phyloP scores from a whole-genome alignment of 2,797 vertebrate species.

The Borostomias antarcticus region DNA sequence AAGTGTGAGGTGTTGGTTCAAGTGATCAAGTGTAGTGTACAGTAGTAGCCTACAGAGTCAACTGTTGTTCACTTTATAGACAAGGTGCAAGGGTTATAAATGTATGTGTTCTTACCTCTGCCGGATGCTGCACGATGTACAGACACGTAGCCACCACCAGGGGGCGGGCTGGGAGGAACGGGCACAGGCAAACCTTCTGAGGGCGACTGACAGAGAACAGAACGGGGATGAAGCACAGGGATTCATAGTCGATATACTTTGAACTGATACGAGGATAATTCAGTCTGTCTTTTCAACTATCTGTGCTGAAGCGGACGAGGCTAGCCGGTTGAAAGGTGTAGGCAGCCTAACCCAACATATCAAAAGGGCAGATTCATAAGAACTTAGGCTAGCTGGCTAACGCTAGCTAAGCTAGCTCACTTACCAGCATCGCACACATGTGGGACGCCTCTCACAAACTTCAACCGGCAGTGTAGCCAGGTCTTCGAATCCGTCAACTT shows the following conservation, averaged over 20 bases:
- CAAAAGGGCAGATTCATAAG: no score
- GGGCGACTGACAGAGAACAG: constrained; percentile 82
- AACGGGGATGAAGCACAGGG: constrained; percentile 55
- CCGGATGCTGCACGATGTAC: constrained; percentile 96
- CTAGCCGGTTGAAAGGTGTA: neutral
- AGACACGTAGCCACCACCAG: constrained; percentile 89
- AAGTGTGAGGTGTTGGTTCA: no score
- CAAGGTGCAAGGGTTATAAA: no score
- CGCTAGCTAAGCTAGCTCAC: constrained; percentile 23
- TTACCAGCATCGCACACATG: constrained; percentile 91
- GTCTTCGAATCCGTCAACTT: constrained; percentile 71
- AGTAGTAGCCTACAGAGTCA: no score
- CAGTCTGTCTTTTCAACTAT: neutral
- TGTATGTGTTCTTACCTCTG: constrained; percentile 90
- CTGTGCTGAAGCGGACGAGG: no score
- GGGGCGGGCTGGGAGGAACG: constrained; percentile 88
- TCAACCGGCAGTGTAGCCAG: constrained; percentile 88
- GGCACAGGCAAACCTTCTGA: constrained; percentile 96
- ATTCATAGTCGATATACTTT: constrained; percentile 16
- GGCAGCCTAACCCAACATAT: no score
- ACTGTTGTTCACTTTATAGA: no score
- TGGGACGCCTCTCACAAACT: constrained; percentile 79
- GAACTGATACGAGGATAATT: neutral
- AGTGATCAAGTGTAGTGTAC: no score
- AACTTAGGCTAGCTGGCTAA: no score